Percentiles rank a stretch among this genome's conserved stretches.
Conservation (phyloP, 2,888 invertebrate genomes). For the Labia minor region DNA sequence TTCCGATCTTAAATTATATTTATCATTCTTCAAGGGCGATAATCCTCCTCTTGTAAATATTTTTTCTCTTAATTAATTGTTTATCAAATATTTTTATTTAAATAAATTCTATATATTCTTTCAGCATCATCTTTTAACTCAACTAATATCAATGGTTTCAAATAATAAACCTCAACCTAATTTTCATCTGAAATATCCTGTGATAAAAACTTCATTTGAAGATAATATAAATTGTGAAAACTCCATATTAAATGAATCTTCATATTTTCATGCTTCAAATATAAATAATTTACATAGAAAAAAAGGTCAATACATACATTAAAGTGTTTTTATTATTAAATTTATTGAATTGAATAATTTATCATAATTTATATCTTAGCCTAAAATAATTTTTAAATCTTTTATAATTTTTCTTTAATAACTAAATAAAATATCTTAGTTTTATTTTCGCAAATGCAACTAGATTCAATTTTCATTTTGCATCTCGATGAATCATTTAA, state of each 20-base stretch:
- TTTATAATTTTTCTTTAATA: no score
- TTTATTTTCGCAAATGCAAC: no score
- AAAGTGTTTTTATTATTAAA: no score
- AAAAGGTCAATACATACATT: no score
- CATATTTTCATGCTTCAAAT: neutral
- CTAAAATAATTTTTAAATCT: no score
- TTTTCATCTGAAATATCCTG: slow-evolving; percentile 28
- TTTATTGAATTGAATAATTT: no score
- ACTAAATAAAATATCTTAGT: no score
- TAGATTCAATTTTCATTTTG: no score
- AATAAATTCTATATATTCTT: slow-evolving; percentile 13
- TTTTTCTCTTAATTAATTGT: neutral
- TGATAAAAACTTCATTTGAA: neutral
- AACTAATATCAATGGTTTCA: slow-evolving; percentile 42
- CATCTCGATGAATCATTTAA: no score
- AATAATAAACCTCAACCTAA: slow-evolving; percentile 44
- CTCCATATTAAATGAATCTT: neutral
- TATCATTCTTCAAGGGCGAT: slow-evolving; percentile 47
- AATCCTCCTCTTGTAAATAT: slow-evolving; percentile 41
- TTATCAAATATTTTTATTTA: neutral
- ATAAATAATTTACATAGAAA: neutral
- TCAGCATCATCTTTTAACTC: slow-evolving; percentile 40
- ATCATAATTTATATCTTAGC: no score
- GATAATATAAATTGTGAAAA: neutral
- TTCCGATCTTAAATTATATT: slow-evolving; percentile 45